phyloP scores from a whole-genome alignment of 1,140 invertebrate genomes.

The Palaemon carinicauda region DNA sequence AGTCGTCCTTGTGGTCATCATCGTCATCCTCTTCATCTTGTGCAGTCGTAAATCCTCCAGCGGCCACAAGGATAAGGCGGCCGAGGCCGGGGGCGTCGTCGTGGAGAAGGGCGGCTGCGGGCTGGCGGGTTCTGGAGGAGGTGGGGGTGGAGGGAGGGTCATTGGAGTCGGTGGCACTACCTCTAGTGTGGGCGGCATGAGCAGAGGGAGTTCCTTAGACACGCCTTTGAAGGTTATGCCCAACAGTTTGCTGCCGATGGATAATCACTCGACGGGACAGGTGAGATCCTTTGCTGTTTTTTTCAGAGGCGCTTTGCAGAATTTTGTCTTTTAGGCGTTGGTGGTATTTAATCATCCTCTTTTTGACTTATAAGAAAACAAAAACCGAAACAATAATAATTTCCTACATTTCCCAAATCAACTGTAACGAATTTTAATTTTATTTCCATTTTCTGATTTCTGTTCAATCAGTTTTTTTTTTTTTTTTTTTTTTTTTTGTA shows the following conservation, averaged over 20 bases:
- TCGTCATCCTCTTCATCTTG: conserved; percentile 73
- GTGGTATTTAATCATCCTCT: too few relatives aligned
- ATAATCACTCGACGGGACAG: conserved; percentile 44
- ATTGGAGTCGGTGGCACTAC: background rate
- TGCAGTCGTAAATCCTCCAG: conserved; percentile 60
- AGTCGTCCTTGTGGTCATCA: conserved; percentile 71
- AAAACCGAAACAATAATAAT: too few relatives aligned
- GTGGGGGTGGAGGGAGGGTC: background rate
- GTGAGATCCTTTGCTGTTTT: background rate
- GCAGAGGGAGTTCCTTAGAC: background rate
- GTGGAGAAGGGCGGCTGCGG: conserved; percentile 6
- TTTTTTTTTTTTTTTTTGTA: too few relatives aligned
- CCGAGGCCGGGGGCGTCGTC: conserved; percentile 15
- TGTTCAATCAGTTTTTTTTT: too few relatives aligned
- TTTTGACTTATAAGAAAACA: too few relatives aligned
- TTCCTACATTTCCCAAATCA: too few relatives aligned
- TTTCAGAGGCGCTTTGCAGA: too few relatives aligned
- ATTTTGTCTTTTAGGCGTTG: too few relatives aligned
- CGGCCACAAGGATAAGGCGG: conserved; percentile 33
- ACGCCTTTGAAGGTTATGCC: conserved; percentile 37
- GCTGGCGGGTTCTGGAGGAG: background rate
- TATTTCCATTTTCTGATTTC: too few relatives aligned
- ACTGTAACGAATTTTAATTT: too few relatives aligned
- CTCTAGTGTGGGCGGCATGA: background rate
- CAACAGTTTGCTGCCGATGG: background rate